phyloP scores from a whole-genome alignment of 1,140 invertebrate species.

The Diabrotica undecimpunctata region DNA sequence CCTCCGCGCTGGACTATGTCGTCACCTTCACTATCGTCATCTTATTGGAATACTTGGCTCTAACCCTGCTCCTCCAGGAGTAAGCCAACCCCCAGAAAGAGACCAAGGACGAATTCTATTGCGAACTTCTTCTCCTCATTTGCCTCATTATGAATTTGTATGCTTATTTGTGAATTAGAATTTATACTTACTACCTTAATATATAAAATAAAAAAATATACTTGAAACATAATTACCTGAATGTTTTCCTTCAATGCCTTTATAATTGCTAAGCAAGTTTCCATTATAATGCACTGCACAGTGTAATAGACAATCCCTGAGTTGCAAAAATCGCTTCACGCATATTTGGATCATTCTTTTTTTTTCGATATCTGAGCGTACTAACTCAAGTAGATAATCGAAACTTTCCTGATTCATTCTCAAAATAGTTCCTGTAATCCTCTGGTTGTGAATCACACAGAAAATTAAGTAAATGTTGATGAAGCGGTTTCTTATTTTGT shows the following conservation, averaged over 20 bases:
- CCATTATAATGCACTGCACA: conserved; percentile 17
- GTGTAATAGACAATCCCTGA: conserved; percentile 32
- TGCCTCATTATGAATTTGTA: conserved; percentile 3
- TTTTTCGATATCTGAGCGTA: conserved; percentile 31
- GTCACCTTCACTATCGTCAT: not conserved
- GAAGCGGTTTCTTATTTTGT: conserved; percentile 20
- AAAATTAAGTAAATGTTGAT: conserved; percentile 17
- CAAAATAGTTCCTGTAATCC: conserved; percentile 27
- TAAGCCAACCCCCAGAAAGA: not conserved
- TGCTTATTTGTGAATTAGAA: not conserved
- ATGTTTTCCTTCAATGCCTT: conserved; percentile 11
- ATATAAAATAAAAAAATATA: not conserved
- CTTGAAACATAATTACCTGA: not conserved
- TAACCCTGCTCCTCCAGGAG: not conserved
- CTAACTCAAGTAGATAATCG: conserved; percentile 25
- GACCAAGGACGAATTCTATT: not conserved
- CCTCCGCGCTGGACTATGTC: not conserved
- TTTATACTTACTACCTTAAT: too few relatives aligned
- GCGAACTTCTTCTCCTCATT: not conserved
- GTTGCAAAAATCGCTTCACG: conserved; percentile 33
- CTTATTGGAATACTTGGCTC: not conserved
- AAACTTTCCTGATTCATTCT: conserved; percentile 18
- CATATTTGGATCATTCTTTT: conserved; percentile 35
- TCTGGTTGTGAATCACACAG: conserved; percentile 22
- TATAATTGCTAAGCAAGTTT: conserved; percentile 20